Base-by-base conservation (phyloP, 2,888 invertebrate species). In the Drosophila cracens region DNA sequence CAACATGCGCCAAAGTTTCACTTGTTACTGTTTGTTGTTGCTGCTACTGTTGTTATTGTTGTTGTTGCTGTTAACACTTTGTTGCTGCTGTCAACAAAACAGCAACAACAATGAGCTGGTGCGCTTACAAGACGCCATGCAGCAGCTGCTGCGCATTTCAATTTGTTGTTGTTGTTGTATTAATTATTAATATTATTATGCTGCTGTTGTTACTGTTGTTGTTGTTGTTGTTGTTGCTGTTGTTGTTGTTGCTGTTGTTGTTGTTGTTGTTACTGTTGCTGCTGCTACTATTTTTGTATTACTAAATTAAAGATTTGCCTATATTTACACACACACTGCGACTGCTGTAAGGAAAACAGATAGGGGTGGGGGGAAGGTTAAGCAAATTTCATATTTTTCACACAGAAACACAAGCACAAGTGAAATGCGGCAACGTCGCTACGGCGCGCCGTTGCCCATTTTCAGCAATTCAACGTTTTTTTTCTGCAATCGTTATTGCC, bases 271-370 rank as follows among this genome's bases (percentile, higher is more conserved):
- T 69, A 49, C 33, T 57, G 29, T 36, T 70, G 51, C 6, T 43
- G 11, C 7, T 46, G 21, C 13, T 46, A 16, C 25, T 46, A 46
- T 25, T 46, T 43, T 68, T 58, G 36, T 61, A 64, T 73, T 62
- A 63, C 52, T 71, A 58, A 65, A 60, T 79, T 70, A 59, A 63
- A 61, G 62, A 62, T 79, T 76, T 78, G 74, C 74, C 71, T 76
- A 77, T 78, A 73, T 76, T 69, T 74, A 78, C 76, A 73, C 67
- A 76, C 78, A 78, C 64, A 43, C 60, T 65, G 63, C 61, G 58
- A 62, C 69, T 69, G 76, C 79, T 77, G 74, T 49, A 57, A 57
- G 46, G 31, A 63, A 51, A 51, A 53, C 40, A 61, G 25, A 58
- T 36, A 60, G 40, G 60, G 54, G n/a, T 27, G 4, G 36, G 10